These are phyloP conservation scores for Menidia beryllina DNA, from an alignment of 2,113 vertebrate species.

Conservation along the genomic window DNA sequence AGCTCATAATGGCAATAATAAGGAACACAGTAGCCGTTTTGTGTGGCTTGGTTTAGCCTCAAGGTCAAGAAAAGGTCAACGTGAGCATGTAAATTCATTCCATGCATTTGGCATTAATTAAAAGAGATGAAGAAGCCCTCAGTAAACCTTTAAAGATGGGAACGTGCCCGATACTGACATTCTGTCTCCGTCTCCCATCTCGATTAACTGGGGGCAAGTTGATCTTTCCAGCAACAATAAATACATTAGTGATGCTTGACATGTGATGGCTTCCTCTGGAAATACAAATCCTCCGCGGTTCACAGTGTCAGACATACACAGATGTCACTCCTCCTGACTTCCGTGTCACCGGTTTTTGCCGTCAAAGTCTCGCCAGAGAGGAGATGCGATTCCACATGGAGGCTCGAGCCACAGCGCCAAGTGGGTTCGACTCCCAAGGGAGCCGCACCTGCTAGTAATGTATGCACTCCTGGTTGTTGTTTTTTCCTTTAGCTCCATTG, in stretches of 20 bases:
- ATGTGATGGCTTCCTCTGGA: slow-evolving; percentile 65
- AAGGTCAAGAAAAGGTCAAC: too few relatives aligned
- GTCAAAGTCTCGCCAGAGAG: slow-evolving; percentile 47
- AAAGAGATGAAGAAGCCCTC: background rate
- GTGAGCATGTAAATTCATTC: background rate
- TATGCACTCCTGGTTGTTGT: slow-evolving; percentile 18
- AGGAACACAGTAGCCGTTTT: background rate
- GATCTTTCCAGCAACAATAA: slow-evolving; percentile 58
- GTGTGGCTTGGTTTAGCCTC: background rate
- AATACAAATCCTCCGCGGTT: slow-evolving; percentile 55
- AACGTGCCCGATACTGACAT: slow-evolving; percentile 9
- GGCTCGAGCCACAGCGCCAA: slow-evolving; percentile 8
- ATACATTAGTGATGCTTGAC: slow-evolving; percentile 70
- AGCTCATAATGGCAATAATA: background rate
- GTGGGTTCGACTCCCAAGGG: slow-evolving; percentile 21
- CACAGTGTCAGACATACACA: slow-evolving; percentile 66
- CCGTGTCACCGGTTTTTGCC: slow-evolving; percentile 30
- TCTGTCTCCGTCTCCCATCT: slow-evolving; percentile 9
- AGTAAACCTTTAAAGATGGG: background rate
- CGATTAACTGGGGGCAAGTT: slow-evolving; percentile 43
- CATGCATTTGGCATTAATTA: background rate
- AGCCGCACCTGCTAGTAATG: slow-evolving; percentile 16
- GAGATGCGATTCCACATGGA: slow-evolving; percentile 9
- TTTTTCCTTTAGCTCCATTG: slow-evolving; percentile 36
- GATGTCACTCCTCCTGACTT: slow-evolving; percentile 50